Evolutionary conservation across 1,140 invertebrate species (phyloP).

Genomic region (Drosophila kikkawai): DNA sequence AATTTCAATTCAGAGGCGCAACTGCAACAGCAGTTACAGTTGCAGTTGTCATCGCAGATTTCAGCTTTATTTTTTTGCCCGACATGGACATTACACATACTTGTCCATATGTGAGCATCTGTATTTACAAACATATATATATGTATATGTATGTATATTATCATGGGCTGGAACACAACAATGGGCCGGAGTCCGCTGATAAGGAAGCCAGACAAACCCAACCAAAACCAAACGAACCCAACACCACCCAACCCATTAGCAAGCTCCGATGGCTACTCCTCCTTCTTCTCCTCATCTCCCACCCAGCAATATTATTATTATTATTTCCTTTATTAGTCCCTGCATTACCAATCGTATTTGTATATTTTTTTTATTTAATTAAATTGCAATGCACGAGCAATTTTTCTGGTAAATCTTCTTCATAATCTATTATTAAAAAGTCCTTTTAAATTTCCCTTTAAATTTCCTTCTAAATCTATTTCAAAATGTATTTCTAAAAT

Average conservation of each 20-base stretch:
- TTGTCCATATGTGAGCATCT: constrained; percentile 1
- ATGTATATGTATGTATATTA: constrained; percentile 29
- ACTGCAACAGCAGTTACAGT: constrained; percentile 7
- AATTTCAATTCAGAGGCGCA: constrained; percentile 16
- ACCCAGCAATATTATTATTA: background rate
- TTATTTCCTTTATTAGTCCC: background rate
- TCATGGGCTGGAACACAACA: constrained; percentile 33
- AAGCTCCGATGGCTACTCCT: background rate
- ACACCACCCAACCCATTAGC: constrained; percentile 22
- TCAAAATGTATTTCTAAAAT: background rate
- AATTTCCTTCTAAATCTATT: background rate
- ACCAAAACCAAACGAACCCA: constrained; percentile 15
- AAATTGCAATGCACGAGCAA: constrained; percentile 12
- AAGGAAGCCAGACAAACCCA: constrained; percentile 38
- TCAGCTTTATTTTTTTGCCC: constrained; percentile 47
- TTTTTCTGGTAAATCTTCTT: background rate
- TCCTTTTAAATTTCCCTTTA: too few relatives aligned
- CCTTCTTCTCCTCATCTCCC: background rate
- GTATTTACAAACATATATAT: background rate
- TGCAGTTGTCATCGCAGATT: constrained; percentile 10
- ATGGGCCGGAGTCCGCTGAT: constrained; percentile 34
- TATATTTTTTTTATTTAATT: constrained; percentile 10
- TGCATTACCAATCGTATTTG: background rate
- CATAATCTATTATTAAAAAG: too few relatives aligned
- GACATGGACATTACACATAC: constrained; percentile 12